Conservation (phyloP, 2,888 invertebrate genomes). For the Agrotis clavis region DNA sequence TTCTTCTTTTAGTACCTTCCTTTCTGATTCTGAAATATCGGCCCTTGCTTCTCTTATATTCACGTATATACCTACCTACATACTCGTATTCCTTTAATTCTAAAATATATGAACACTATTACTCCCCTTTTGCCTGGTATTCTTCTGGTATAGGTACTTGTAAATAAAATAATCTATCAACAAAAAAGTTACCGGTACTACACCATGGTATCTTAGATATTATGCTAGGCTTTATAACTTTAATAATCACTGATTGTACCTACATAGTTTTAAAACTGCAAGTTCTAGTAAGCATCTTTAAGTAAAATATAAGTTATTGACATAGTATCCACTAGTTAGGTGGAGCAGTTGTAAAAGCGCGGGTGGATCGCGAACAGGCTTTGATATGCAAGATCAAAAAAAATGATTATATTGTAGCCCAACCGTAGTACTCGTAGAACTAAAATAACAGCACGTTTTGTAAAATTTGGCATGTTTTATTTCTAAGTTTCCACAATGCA, state of each 20-base stretch:
- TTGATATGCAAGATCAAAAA: not conserved
- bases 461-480: not conserved
- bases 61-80: not conserved
- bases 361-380: not conserved
- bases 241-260: not conserved
- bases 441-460: conserved; percentile 9
- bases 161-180: not conserved
- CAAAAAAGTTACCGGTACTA: conserved; percentile 1
- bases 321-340: too few relatives aligned
- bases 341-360: too few relatives aligned
- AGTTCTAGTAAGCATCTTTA: not conserved
- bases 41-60: not conserved
- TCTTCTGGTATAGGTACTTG: not conserved
- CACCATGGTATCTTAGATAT: conserved; percentile 8
- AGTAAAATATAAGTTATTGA: too few relatives aligned
- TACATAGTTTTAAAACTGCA: not conserved
- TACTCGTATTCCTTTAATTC: not conserved
- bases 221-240: conserved; percentile 5
- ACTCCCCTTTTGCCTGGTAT: not conserved
- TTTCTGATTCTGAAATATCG: not conserved
- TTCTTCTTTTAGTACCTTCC: not conserved
- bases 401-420: not conserved
- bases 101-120: not conserved
- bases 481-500: not conserved
- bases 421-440: too few relatives aligned